Conservation (phyloP, 2,797 vertebrate species). For the Etheostoma perlongum region DNA sequence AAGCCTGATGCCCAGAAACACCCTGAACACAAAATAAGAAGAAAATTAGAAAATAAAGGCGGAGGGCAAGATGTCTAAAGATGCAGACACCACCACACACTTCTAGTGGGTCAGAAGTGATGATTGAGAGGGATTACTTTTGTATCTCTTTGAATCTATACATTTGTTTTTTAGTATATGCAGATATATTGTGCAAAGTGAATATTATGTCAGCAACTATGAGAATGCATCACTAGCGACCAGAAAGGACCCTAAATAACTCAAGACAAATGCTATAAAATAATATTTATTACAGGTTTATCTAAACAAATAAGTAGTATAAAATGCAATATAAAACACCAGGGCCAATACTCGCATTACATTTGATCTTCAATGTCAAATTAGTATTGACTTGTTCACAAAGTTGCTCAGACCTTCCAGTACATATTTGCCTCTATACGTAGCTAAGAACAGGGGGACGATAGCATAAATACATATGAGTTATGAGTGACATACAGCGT, state of each 20-base stretch:
- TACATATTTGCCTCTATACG: constrained; percentile 12
- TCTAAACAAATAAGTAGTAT: constrained; percentile 64
- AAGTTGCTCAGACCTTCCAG: constrained; percentile 9
- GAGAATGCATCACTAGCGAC: background rate
- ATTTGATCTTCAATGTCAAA: constrained; percentile 34
- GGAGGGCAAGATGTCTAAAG: too few relatives aligned
- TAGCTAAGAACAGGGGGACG: constrained; percentile 9
- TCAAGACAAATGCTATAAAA: constrained; percentile 77
- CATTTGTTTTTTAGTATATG: background rate
- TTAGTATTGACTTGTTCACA: constrained; percentile 20
- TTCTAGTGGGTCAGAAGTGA: too few relatives aligned
- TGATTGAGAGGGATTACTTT: too few relatives aligned
- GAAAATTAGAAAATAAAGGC: too few relatives aligned
- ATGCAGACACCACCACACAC: too few relatives aligned
- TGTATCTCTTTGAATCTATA: too few relatives aligned
- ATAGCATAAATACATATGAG: constrained; percentile 5
- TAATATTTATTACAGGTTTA: constrained; percentile 78
- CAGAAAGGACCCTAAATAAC: background rate
- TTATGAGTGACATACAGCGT: constrained; percentile 20
- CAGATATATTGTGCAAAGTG: background rate
- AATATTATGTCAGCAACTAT: background rate
- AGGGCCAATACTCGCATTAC: constrained; percentile 51
- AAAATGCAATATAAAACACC: constrained; percentile 69
- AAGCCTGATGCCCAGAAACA: too few relatives aligned
- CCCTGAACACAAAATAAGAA: too few relatives aligned